Conservation (phyloP, 2,113 vertebrate species). For the Abramis brama region DNA sequence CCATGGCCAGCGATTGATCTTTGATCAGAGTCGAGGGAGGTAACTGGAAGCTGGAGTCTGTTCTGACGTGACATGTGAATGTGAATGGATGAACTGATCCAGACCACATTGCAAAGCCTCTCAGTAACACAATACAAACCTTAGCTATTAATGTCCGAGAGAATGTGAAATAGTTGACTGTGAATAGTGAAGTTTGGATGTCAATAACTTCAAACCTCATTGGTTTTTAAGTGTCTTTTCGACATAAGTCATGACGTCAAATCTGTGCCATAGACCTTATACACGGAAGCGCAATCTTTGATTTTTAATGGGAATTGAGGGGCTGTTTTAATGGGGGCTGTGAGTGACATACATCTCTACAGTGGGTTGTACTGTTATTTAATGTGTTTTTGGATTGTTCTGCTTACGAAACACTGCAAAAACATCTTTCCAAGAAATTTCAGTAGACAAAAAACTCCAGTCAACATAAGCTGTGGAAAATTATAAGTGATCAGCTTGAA, state of each 20-base stretch:
- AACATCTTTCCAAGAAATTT: too few species aligned
- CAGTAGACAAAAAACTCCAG: too few species aligned
- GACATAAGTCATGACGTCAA: not conserved
- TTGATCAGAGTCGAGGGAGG: not conserved
- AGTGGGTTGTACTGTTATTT: too few species aligned
- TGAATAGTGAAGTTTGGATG: not conserved
- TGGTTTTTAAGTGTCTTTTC: not conserved
- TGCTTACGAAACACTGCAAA: too few species aligned
- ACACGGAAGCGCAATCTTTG: too few species aligned
- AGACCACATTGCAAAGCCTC: not conserved
- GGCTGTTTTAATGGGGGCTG: too few species aligned
- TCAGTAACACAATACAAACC: not conserved
- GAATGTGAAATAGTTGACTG: too few species aligned
- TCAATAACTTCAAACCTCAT: not conserved
- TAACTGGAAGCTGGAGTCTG: not conserved
- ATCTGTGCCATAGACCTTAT: not conserved
- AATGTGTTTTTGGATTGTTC: too few species aligned
- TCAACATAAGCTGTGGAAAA: too few species aligned
- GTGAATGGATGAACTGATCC: not conserved
- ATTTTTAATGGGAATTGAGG: too few species aligned
- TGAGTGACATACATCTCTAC: too few species aligned
- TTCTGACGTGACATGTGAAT: not conserved
- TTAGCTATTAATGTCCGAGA: not conserved
- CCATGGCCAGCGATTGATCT: conserved; percentile 24
- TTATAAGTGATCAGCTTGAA: too few species aligned